These are phyloP conservation scores for Anastrepha ludens DNA, from an alignment of 1,140 invertebrate genomes.

Conservation along the genomic window DNA sequence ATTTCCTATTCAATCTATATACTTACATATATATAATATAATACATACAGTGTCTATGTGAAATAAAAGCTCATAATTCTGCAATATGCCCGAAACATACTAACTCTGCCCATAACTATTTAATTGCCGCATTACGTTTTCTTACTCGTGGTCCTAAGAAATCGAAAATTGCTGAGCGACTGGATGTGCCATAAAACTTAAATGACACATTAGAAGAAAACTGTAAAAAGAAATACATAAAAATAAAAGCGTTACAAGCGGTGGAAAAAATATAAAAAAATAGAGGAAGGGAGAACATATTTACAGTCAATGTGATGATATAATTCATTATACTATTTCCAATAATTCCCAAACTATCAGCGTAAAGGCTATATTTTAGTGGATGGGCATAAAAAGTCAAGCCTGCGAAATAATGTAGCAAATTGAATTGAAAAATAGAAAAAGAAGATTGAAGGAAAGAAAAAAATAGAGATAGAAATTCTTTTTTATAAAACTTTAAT, in stretches of 20 bases:
- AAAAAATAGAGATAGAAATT: too few species aligned
- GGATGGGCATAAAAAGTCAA: slow-evolving; percentile 18
- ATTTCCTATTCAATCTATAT: background rate
- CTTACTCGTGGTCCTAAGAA: background rate
- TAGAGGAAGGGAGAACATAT: background rate
- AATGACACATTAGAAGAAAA: background rate
- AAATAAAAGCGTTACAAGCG: background rate
- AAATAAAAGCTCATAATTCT: slow-evolving; percentile 4
- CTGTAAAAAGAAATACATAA: background rate
- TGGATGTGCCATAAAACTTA: slow-evolving; percentile 1
- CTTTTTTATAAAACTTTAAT: too few species aligned
- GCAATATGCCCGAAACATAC: background rate
- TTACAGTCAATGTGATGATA: background rate
- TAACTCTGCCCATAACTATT: slow-evolving; percentile 23
- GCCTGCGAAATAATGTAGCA: background rate
- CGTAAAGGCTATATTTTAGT: slow-evolving; percentile 23
- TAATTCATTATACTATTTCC: slow-evolving; percentile 26
- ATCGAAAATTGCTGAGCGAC: background rate
- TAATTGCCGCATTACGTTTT: slow-evolving; percentile 20
- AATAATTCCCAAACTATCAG: slow-evolving; percentile 33
- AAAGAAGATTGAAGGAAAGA: background rate
- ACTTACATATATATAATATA: background rate
- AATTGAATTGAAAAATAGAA: background rate
- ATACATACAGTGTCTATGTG: background rate
- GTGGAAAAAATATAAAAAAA: background rate